Percentiles rank a stretch among this genome's conserved stretches.
phyloP scores from a whole-genome alignment of 2,113 vertebrate genomes.

The Vulpes vulpes region DNA sequence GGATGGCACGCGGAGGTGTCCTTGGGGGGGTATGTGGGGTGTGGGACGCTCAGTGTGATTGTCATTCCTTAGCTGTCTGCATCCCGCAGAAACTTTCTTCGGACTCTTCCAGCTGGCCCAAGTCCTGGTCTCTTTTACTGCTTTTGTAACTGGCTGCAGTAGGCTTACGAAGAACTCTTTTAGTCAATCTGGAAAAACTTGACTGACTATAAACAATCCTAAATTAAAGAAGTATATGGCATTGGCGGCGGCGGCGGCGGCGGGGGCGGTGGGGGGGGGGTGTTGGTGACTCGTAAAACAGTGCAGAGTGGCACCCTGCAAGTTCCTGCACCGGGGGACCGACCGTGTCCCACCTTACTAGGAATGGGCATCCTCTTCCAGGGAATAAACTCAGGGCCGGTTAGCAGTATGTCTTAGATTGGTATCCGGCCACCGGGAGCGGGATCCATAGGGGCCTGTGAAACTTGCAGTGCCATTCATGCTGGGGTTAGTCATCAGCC shows the following conservation, averaged over 20 bases:
- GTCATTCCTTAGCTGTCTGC: constrained; percentile 70
- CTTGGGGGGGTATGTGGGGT: not conserved
- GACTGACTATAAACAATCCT: constrained; percentile 77
- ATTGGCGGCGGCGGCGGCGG: not conserved
- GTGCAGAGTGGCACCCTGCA: not conserved
- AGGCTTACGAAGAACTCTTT: constrained; percentile 61
- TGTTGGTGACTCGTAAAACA: not conserved
- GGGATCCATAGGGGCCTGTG: not conserved
- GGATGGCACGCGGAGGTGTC: not conserved
- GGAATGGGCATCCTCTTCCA: not conserved
- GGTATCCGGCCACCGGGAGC: not conserved
- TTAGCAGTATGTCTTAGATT: not conserved
- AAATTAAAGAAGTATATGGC: constrained; percentile 42
- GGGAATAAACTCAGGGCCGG: not conserved
- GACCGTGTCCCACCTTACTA: not conserved
- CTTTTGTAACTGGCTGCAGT: constrained; percentile 55
- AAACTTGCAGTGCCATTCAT: not conserved
- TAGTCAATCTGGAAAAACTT: constrained; percentile 80
- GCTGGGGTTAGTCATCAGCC: not conserved
- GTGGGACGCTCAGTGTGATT: constrained; percentile 25
- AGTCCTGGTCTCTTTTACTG: constrained; percentile 49
- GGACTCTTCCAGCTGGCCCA: constrained; percentile 68
- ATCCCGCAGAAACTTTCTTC: constrained; percentile 54
- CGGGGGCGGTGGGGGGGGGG: not conserved
- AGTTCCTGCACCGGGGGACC: not conserved